Conservation (phyloP, 2,113 vertebrate species). For the Cyrtonyx montezumae region DNA sequence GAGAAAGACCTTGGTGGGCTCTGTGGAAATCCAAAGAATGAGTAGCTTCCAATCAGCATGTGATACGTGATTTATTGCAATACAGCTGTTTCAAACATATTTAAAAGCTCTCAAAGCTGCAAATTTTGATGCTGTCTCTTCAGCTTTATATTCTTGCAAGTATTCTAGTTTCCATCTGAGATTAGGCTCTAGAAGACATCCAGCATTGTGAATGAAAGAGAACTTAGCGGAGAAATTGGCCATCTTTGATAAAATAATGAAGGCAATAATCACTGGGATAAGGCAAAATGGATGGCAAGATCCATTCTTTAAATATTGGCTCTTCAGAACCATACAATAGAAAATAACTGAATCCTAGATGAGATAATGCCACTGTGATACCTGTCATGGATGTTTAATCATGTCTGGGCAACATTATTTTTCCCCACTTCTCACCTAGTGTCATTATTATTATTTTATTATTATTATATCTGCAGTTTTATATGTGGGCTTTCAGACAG, state of each 20-base stretch:
- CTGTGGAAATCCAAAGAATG: background rate
- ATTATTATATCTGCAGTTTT: background rate
- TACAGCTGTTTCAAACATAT: background rate
- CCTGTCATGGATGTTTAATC: background rate
- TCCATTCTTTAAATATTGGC: background rate
- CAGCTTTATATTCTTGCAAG: background rate
- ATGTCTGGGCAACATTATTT: background rate
- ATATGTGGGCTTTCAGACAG: background rate
- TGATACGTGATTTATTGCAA: background rate
- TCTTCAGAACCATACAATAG: background rate
- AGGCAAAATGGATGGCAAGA: constrained; percentile 5
- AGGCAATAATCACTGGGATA: background rate
- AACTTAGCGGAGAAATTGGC: background rate
- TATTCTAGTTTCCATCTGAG: constrained; percentile 18
- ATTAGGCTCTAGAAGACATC: background rate
- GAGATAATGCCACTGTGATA: background rate
- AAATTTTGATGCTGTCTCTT: constrained; percentile 2
- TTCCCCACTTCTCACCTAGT: background rate
- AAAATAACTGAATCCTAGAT: background rate
- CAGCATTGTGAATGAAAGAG: background rate
- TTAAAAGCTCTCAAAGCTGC: constrained; percentile 10
- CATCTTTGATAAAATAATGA: constrained; percentile 18
- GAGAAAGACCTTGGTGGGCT: background rate
- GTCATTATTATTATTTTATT: background rate
- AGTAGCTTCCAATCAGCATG: background rate